Percentiles rank a stretch among this genome's conserved stretches.
phyloP scores from a whole-genome alignment of 1,140 invertebrate genomes.

The Gonatopus flavifemur region DNA sequence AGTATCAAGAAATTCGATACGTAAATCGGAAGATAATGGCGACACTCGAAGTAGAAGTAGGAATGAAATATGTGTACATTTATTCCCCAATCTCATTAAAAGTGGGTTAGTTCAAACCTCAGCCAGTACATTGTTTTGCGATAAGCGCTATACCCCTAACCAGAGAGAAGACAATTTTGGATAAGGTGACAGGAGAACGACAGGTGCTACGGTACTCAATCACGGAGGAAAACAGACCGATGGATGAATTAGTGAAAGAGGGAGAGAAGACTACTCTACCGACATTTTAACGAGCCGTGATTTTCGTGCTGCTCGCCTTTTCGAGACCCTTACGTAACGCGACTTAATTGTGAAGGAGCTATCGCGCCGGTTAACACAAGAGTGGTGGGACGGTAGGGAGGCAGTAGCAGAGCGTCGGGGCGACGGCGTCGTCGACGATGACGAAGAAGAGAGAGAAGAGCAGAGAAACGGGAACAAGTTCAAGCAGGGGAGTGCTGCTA shows the following conservation, averaged over 20 bases:
- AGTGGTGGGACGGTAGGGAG: conserved; percentile 22
- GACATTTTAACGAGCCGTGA: conserved; percentile 41
- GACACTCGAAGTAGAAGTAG: no score
- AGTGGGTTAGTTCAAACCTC: no score
- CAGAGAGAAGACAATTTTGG: not conserved
- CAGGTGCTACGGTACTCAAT: not conserved
- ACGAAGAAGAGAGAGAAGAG: not conserved
- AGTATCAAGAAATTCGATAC: no score
- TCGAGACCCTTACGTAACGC: conserved; percentile 53
- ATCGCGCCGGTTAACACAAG: conserved; percentile 56
- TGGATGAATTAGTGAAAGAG: conserved; percentile 2
- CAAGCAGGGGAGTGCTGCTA: no score
- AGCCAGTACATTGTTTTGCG: no score
- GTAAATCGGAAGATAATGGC: no score
- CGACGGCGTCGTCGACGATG: not conserved
- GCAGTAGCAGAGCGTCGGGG: conserved; percentile 1
- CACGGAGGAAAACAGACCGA: not conserved
- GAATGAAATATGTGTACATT: no score
- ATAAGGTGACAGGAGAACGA: not conserved
- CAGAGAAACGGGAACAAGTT: no score
- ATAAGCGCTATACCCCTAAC: no score
- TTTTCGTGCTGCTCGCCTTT: conserved; percentile 43
- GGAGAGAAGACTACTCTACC: conserved; percentile 19
- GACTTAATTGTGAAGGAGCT: conserved; percentile 58
- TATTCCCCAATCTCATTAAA: no score